phyloP scores from a whole-genome alignment of 2,888 invertebrate genomes.

The Drosophila neotestacea region DNA sequence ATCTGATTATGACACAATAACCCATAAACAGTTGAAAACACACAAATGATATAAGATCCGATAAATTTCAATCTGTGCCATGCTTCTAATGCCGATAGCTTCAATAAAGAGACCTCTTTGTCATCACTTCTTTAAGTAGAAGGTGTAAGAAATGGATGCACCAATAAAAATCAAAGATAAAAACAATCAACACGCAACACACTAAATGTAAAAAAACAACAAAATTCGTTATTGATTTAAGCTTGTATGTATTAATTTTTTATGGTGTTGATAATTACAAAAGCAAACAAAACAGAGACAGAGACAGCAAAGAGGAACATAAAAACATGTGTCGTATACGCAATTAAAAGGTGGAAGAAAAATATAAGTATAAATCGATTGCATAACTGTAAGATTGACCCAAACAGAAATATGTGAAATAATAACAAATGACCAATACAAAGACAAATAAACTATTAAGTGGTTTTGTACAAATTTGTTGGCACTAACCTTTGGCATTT shows the following conservation, averaged over 20 bases:
- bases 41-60: constrained; percentile 34
- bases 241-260: constrained; percentile 52
- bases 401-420: constrained; percentile 37
- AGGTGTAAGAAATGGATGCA: constrained; percentile 50
- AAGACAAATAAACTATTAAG: constrained; percentile 30
- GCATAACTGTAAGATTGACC: constrained; percentile 56
- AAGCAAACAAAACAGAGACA: constrained; percentile 37
- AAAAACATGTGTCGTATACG: constrained; percentile 34
- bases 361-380: constrained; percentile 40
- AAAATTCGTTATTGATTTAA: constrained; percentile 58
- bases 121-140: constrained; percentile 28
- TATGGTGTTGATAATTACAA: constrained; percentile 66
- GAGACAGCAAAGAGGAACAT: constrained; percentile 24
- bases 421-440: constrained; percentile 33
- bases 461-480: constrained; percentile 55
- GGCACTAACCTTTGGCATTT: constrained; percentile 76
- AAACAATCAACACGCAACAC: constrained; percentile 40
- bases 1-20: constrained; percentile 36
- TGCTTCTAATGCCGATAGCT: constrained; percentile 33
- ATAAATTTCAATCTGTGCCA: constrained; percentile 55
- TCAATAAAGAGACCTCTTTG: constrained; percentile 43
- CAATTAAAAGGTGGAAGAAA: constrained; percentile 34
- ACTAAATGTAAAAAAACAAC: constrained; percentile 29
- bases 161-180: constrained; percentile 61
- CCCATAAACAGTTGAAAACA: constrained; percentile 4